A percentile compares a stretch with the other conserved stretches of the same genome.
Conservation (phyloP, 23 tunicate species). For the Botrylloides violaceus region DNA sequence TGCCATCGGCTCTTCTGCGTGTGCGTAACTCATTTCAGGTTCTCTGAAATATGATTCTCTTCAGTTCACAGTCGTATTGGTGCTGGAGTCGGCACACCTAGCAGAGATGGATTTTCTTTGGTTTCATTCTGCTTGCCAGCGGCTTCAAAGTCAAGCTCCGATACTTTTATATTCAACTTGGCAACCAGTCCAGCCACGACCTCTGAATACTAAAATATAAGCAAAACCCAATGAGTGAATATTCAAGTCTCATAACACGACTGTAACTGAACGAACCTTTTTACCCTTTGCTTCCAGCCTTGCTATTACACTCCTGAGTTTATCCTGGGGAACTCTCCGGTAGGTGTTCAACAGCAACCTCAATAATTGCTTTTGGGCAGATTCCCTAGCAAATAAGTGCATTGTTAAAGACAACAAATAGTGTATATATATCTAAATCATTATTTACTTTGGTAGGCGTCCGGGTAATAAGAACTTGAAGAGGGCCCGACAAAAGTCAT, state of each 20-base stretch:
- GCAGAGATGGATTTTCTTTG: conserved; percentile 24
- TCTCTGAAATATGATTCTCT: no score
- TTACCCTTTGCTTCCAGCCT: conserved; percentile 59
- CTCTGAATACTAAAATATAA: conserved; percentile 30
- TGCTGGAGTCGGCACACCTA: conserved; percentile 82
- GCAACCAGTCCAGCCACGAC: conserved; percentile 23
- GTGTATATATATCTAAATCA: neutral
- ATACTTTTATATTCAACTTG: conserved; percentile 28
- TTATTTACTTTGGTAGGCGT: conserved; percentile 49
- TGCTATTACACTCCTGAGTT: conserved; percentile 27
- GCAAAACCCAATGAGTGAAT: neutral
- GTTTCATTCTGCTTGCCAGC: conserved; percentile 29
- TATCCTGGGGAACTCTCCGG: conserved; percentile 38
- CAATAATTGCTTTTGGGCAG: conserved; percentile 55
- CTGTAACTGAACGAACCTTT: conserved; percentile 28
- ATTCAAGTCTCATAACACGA: neutral
- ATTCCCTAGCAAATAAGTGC: conserved; percentile 40
- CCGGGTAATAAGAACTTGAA: conserved; percentile 48
- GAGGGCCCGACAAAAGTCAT: conserved; percentile 42
- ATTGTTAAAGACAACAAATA: neutral
- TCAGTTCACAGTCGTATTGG: no score
- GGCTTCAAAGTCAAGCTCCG: conserved; percentile 24
- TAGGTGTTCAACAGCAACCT: conserved; percentile 26
- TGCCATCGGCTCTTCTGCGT: no score
- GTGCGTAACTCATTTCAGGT: no score